phyloP scores from a whole-genome alignment of 1,140 invertebrate genomes.

The Sarcophaga peregrina region DNA sequence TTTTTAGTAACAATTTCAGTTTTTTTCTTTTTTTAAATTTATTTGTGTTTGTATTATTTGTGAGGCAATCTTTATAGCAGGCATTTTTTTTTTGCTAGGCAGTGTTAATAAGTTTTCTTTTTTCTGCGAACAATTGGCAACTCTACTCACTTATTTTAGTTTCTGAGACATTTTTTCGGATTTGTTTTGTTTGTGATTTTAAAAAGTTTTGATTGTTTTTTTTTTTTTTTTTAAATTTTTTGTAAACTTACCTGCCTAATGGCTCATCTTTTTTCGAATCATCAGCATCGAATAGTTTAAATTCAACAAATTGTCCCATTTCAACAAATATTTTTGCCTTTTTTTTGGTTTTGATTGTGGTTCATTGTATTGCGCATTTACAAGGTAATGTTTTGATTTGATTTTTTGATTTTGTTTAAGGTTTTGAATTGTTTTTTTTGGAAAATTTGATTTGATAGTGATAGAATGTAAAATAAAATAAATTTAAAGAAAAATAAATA shows the following conservation, averaged over 20 bases:
- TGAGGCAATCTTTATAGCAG: not conserved
- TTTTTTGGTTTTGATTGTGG: slow-evolving; percentile 30
- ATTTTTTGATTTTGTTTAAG: slow-evolving; percentile 7
- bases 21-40: not conserved
- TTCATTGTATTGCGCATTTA: no score
- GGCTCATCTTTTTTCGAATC: slow-evolving; percentile 86
- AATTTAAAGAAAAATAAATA: slow-evolving; percentile 47
- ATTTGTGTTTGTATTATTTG: no score
- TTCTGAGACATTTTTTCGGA: not conserved
- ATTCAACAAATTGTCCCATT: slow-evolving; percentile 78
- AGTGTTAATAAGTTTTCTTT: not conserved
- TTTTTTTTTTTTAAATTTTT: slow-evolving; percentile 14
- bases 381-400: not conserved
- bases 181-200: slow-evolving; percentile 36
- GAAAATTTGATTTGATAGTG: not conserved
- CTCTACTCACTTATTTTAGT: not conserved
- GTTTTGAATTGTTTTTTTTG: slow-evolving; percentile 5
- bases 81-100: not conserved
- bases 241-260: slow-evolving; percentile 77
- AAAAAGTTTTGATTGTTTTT: slow-evolving; percentile 28
- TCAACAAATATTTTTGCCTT: slow-evolving; percentile 63
- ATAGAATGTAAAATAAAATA: slow-evolving; percentile 51
- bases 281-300: slow-evolving; percentile 85
- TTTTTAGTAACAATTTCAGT: not conserved
- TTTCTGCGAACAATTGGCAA: not conserved